Percentiles rank a stretch among this genome's conserved stretches.
phyloP scores from a whole-genome alignment of 2,797 vertebrate species.

The Amblyraja radiata region DNA sequence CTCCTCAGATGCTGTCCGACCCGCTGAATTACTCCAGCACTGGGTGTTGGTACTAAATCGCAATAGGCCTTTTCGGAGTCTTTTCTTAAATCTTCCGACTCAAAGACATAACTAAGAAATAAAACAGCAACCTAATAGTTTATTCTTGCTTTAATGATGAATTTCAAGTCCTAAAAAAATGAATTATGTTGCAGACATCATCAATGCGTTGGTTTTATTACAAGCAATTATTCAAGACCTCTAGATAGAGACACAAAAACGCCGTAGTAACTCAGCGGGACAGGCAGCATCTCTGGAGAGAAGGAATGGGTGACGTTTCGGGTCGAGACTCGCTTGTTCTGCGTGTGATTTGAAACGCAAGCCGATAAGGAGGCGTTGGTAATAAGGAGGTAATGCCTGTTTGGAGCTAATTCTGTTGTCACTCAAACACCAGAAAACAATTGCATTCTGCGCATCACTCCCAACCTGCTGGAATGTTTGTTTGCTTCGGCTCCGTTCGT shows the following conservation, averaged over 20 bases:
- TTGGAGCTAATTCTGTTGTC: background rate
- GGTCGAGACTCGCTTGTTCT: background rate
- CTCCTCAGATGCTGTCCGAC: too few species aligned
- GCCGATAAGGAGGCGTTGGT: background rate
- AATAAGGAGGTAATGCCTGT: background rate
- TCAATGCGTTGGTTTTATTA: background rate
- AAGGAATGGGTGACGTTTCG: too few species aligned
- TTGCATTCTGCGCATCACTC: background rate
- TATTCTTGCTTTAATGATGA: background rate
- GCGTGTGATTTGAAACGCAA: background rate
- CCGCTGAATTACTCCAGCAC: too few species aligned
- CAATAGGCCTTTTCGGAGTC: background rate
- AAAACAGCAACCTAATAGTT: background rate
- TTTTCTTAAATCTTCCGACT: background rate
- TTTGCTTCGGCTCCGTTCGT: background rate
- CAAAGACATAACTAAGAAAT: background rate
- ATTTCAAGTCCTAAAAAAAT: constrained; percentile 14
- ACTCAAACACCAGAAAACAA: background rate
- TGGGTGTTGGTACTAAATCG: too few species aligned
- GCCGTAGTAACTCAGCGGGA: too few species aligned
- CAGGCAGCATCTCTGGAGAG: too few species aligned
- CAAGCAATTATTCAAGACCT: background rate
- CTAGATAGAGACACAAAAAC: too few species aligned
- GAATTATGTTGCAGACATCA: background rate
- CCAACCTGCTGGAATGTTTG: background rate